phyloP scores from a whole-genome alignment of 2,113 vertebrate species.

The Diphyllodes magnificus region DNA sequence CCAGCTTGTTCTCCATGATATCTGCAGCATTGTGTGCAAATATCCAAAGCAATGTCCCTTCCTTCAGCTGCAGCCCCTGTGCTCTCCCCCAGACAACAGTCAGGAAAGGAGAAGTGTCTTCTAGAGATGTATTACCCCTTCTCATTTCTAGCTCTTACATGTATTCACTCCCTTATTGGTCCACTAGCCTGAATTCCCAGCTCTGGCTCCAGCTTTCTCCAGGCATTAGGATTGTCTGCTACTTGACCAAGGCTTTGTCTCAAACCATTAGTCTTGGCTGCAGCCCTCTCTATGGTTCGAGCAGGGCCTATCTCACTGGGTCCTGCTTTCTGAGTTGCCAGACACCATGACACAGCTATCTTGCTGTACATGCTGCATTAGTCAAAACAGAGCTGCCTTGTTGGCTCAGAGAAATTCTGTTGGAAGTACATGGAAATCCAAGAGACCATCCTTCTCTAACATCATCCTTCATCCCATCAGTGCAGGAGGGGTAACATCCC shows the following conservation, averaged over 20 bases:
- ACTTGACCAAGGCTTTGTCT: not conserved
- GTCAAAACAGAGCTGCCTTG: not conserved
- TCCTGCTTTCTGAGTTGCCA: not conserved
- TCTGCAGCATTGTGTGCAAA: not conserved
- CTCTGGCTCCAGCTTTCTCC: not conserved
- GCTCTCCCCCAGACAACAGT: accelerated
- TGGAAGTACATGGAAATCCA: not conserved
- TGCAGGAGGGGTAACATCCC: not conserved
- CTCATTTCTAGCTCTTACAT: not conserved
- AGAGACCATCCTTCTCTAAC: not conserved
- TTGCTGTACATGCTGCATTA: accelerated
- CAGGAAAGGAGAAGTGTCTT: not conserved
- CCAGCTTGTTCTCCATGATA: not conserved
- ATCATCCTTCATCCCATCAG: not conserved
- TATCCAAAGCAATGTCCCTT: not conserved
- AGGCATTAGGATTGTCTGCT: not conserved
- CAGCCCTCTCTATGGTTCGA: not conserved
- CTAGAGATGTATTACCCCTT: not conserved
- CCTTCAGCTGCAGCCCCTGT: not conserved
- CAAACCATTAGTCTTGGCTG: not conserved
- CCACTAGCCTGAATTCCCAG: not conserved
- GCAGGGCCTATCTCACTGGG: not conserved
- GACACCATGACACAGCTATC: not conserved
- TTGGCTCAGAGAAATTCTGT: not conserved
- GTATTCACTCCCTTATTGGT: accelerated